Evolutionary conservation across 2,888 invertebrate genomes (phyloP), one percentile per base, ranked within the genome.

Genomic region (Halictus ligatus): DNA sequence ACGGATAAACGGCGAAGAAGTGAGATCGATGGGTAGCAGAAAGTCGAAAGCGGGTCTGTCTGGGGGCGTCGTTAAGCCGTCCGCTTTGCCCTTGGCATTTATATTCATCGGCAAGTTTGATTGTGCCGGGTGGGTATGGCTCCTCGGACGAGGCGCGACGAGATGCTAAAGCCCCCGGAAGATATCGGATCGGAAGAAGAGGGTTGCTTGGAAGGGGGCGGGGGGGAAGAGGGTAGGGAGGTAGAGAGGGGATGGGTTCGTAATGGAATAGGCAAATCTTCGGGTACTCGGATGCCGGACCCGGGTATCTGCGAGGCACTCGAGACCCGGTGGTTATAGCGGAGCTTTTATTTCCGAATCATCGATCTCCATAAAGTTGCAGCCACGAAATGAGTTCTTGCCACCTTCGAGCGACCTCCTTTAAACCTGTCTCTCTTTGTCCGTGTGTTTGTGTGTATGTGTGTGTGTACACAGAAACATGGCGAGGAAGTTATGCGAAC

Each of bases 361-460:
- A 92, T 92, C 91, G 92, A 92, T 92, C 92, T 91, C 89, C 91
- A 90, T 91, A 88, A 92, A 92, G 88, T 88, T 86, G 78, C 84
- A 71, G 81, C 84, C 85, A 82, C 88, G 88, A 88, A 91, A 91
- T 86, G 89, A 89, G 89, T 85, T 89, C 81, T 71, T 69, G 78
- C 78, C 58, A 81, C 78, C 78, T 87, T 84, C 81, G 50, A 67
- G 35, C 80, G 84, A 78, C 82, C 82, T 84, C 54, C 83, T 80
- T 88, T 80, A 77, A 82, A 85, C 69, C 58, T 78, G 67, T 78
- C 78, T 78, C 67, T 82, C n/a, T 58, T 12, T n/a, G n/a, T n/a
- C 12, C 58, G n/a, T 12, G 81, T 43, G 48, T 72, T 46, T 35
- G 48, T 18, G 25, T 7, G 29, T 76, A 60, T 80, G 84, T 75